Evolutionary conservation across 2,797 vertebrate species (phyloP).

Genomic region (Anabacerthia variegaticeps): DNA sequence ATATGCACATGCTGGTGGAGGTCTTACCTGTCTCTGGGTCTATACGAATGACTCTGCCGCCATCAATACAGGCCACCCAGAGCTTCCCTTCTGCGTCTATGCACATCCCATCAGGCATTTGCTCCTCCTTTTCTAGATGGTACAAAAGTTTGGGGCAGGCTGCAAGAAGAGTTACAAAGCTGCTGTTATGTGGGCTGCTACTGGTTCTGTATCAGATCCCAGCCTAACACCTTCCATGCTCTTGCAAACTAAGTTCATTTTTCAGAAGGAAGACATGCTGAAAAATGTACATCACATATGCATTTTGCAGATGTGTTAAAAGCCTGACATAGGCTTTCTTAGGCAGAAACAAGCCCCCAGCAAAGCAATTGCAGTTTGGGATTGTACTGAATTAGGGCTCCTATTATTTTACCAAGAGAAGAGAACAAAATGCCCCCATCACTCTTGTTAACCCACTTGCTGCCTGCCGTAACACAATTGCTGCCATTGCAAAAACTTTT

Average conservation of each 20-base stretch:
- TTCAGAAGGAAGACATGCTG: not conserved
- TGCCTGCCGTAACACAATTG: not conserved
- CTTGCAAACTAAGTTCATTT: not conserved
- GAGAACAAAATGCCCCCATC: not conserved
- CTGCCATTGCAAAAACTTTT: not conserved
- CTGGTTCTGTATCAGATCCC: not conserved
- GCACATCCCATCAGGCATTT: slow-evolving; percentile 88
- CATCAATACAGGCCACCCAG: slow-evolving; percentile 89
- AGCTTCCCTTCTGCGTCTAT: slow-evolving; percentile 81
- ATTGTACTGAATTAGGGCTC: not conserved
- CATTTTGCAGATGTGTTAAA: not conserved
- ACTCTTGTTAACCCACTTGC: not conserved
- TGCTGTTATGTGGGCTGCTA: fast-evolving
- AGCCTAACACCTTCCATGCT: not conserved
- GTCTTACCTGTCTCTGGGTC: slow-evolving; percentile 84
- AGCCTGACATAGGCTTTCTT: not conserved
- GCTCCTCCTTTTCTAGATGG: slow-evolving; percentile 80
- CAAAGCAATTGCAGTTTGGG: not conserved
- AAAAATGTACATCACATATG: not conserved
- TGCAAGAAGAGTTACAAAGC: slow-evolving; percentile 32
- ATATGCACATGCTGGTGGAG: not conserved
- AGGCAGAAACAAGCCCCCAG: not conserved
- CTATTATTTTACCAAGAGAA: not conserved
- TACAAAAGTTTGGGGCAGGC: slow-evolving; percentile 82
- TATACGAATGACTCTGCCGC: slow-evolving; percentile 82